Percentiles rank a stretch among this genome's conserved stretches.
Conservation (phyloP, 2,888 invertebrate species). For the Hypena proboscidalis region DNA sequence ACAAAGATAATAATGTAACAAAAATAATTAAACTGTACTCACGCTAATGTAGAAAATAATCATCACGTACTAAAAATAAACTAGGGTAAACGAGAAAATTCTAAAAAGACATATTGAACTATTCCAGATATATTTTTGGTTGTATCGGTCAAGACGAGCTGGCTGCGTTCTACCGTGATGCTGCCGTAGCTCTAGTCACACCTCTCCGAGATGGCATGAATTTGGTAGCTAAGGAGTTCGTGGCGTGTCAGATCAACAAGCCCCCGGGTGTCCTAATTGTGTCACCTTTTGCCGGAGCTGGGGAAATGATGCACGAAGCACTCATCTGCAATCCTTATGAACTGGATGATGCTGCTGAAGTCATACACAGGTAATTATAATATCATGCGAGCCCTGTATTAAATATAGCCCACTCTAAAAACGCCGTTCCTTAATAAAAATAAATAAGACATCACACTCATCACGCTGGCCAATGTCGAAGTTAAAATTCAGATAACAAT, state of each 20-base stretch:
- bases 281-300: conserved; percentile 96
- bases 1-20: too few species aligned
- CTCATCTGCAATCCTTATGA: conserved; percentile 96
- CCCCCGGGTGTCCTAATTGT: conserved; percentile 94
- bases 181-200: conserved; percentile 94
- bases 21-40: too few species aligned
- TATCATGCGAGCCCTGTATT: too few species aligned
- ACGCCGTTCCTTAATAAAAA: too few species aligned
- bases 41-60: too few species aligned
- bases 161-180: conserved; percentile 94
- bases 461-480: too few species aligned
- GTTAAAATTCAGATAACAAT: too few species aligned
- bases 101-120: not conserved
- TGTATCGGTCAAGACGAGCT: conserved; percentile 94
- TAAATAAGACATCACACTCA: too few species aligned
- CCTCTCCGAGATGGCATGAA: conserved; percentile 96
- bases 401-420: too few species aligned
- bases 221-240: conserved; percentile 96
- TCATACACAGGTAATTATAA: conserved; percentile 89
- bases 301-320: conserved; percentile 97
- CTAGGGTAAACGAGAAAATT: not conserved
- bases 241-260: conserved; percentile 95
- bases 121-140: conserved; percentile 91
- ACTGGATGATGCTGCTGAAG: conserved; percentile 94
- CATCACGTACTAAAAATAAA: too few species aligned